Evolutionary conservation across 92 coral and sea anemone genomes (phyloP), one percentile per base, ranked within the genome.

Genomic region (Epizoanthus fatuus): DNA sequence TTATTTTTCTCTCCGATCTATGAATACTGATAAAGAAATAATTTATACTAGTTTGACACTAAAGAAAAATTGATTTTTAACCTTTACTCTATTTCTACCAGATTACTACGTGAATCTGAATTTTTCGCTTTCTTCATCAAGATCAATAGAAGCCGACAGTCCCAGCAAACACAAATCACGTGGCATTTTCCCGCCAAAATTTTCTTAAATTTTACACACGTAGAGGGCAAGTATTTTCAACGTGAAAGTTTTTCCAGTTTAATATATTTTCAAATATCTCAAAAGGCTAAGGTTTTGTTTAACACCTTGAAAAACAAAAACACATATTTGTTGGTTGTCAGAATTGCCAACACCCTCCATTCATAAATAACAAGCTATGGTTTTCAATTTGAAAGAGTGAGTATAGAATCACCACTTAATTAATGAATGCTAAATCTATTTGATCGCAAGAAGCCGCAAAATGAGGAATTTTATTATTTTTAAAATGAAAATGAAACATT

Each of bases 321-420:
- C 56, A 19, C 56, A 44, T 19, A 42, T 16, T 47, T 70, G 75
- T 19, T 42, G 29, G 75, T 70, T 42, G 29, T 47, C 75, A 45
- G 15, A 45, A 32, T n/a, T 19, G 57, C 75, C 75, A 70, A 17
- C 75, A 9, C 75, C 75, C 68, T 22, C 75, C 53, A 70, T 45
- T 70, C 57, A 70, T 70, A 70, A 70, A 70, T 47, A 70, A 70
- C 32, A 70, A 70, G 57, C 15, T 70, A 17, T 70, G 53, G 75
- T 47, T 70, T 47, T n/a, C 75, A 69, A 19, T 69, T 44, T 69
- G 55, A 69, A 68, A 68, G 71, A 11, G 15, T 40, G 20, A 45
- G 15, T 20, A 13, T 39, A 45, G 58, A 15, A 39, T 17, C n/a
- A n/a, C 45, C 38, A 19, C 37, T 32, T 70, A 70, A 70, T 70